Base-by-base conservation (phyloP, 2,797 vertebrate genomes). In the Platyrinchus mystaceus region DNA sequence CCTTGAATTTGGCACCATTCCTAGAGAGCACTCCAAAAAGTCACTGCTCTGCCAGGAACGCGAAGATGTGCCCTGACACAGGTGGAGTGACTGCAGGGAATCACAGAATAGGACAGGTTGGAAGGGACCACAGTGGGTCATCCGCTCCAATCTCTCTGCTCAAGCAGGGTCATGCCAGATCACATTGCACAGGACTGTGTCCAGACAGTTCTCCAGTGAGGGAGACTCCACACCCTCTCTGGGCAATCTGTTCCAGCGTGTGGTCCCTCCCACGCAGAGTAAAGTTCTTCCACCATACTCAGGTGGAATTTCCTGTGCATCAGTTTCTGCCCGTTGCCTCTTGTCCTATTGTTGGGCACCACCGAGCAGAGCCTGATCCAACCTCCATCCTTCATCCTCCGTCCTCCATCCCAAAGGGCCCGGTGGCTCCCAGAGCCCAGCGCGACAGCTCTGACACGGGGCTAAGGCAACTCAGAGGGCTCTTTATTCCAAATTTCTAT, bases 1-100 rank as follows among this genome's bases (percentile, higher is more conserved):
- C 27, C 19, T 24, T 21, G 47, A 36, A 10, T 20, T 49, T 9
- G 36, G 21, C 43, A 49, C 3, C 8, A 34, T 34, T 77, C 56
- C 71, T 64, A 37, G 27, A 37, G 10, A 53, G 13, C 6, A 26
- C 12, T 30, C 2, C 0, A 1, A 37, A 21, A 49, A 37, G 10
- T 14, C 3, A 18, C 34, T 3, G 32, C 7, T 17, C 30, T 6
- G 7, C 15, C 49, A 68, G 62, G 49, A 41, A 19, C 24, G 28
- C 0, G 0, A 28, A 30, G 53, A 14, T 9, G 50, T 6, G 3
- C 6, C 6, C 43, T 6, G 7, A 19, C 52, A 32, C 16, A 6
- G 32, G 32, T 26, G 56, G 9, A 43, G 6, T 0, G 0, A 43
- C 16, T 0, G 27, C 4, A 4, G 53, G 17, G n/a, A 18, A 24